Evolutionary conservation across 2,888 invertebrate genomes (phyloP), one percentile per base, ranked within the genome.

Genomic region (Ochropacha duplaris): DNA sequence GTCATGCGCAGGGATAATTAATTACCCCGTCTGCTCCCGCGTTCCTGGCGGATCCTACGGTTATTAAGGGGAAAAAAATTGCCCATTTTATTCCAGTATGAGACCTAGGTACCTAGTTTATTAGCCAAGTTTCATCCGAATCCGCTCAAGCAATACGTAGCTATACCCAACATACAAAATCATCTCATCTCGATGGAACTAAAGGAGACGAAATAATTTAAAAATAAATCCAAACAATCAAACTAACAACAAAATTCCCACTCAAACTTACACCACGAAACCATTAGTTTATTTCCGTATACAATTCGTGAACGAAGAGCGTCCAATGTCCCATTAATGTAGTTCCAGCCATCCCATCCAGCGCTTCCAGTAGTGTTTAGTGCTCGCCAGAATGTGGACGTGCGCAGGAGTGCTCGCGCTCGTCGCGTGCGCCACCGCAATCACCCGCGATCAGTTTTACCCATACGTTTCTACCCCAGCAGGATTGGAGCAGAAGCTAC

Each of bases 401-500:
- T 87, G 84, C 69, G 83, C 78, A 64, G 78, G 84, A 75, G 78
- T 91, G 67, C 64, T 88, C 34, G 71, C 79, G 69, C 69, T 88
- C 36, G 77, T 72, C 59, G 79, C 81, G 56, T 81, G 84, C 72
- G 88, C 81, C 64, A 49, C 77, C 71, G 93, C 90, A 8, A 79
- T 95, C 65, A 93, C 94, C 34, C 83, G 90, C 51, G 91, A 92
- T 68, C 91, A 94, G 71, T 90, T 95, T 69, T 95, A 95, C 84
- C 94, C 95, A 3, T 92, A 93, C 75, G 95, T 31, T 3, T 31
- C 31, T 12, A 12, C 31, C 31, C 31, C 95, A 11, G 81, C 80
- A 0, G 89, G 90, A 0, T 84, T 93, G 61, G 95, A 95, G 77
- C 82, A 87, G 54, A 78, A 84, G 39, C 82, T 96, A 56, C 93